phyloP scores from a whole-genome alignment of 2,113 vertebrate genomes.

The Coptodon rendalli region DNA sequence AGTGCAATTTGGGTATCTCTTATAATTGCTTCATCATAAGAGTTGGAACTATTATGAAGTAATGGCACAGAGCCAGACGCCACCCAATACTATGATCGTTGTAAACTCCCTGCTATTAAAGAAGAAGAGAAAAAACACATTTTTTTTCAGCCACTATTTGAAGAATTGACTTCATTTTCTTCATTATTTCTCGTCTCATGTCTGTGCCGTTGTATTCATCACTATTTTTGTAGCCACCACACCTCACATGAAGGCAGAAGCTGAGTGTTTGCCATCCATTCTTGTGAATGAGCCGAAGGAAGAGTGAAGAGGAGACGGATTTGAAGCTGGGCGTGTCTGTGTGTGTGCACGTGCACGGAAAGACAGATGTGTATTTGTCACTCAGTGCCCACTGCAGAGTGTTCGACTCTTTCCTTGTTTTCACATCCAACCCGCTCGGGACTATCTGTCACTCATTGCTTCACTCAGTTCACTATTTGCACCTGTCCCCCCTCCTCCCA shows the following conservation, averaged over 20 bases:
- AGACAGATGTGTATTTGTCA: background rate
- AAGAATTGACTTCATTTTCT: constrained; percentile 7
- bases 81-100: constrained; percentile 9
- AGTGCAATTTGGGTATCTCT: background rate
- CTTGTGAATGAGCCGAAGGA: constrained; percentile 33
- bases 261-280: background rate
- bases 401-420: constrained; percentile 26
- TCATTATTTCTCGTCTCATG: background rate
- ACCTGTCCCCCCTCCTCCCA: constrained; percentile 27
- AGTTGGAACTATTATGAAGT: constrained; percentile 17
- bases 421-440: constrained; percentile 28
- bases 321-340: background rate
- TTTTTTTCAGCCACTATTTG: background rate
- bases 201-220: constrained; percentile 3
- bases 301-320: background rate
- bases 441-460: constrained; percentile 57
- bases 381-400: background rate
- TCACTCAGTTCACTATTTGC: constrained; percentile 44
- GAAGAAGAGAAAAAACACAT: background rate
- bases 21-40: constrained; percentile 26
- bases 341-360: background rate
- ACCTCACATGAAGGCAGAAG: background rate
- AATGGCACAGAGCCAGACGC: constrained; percentile 16
- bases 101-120: constrained; percentile 22
- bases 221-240: constrained; percentile 9